Evolutionary conservation across 1,140 invertebrate species (phyloP), one percentile per base, ranked within the genome.

Genomic region (Propsilocerus akamusi): DNA sequence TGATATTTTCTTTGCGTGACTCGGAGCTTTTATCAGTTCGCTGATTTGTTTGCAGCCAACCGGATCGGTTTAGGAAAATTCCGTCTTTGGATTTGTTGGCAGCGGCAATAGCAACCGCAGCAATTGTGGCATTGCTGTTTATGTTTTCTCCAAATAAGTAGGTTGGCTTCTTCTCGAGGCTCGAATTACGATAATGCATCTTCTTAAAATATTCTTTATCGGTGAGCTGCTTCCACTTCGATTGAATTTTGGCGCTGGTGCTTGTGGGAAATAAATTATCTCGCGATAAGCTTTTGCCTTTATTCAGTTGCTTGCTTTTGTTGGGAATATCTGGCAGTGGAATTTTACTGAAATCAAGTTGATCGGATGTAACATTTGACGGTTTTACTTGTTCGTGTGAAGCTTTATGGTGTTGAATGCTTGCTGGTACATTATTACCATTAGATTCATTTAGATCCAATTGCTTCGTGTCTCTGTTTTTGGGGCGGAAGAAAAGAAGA

Each of bases 41-140:
- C 30, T 59, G 63, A 2, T 56, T 65, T 12, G 65, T 63, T 28
- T 65, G 63, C 8, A 65, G 63, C 63, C 63, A 65, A 23, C 63
- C 63, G 12, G 63, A 65, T 48, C 65, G 65, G 54, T 65, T 65
- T 0, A 65, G 49, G 30, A 57, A 65, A 28, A 65, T 65, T 46
- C 65, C 62, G 50, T 65, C 46, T n/a, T 50, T 34, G 23, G 48
- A 7, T 32, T 49, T 60, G 25, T 60, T 62, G 25, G 49, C 49
- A 12, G 51, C 46, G 0, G 58, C 58, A 0, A 54, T 54, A 5
- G 47, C 47, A n/a, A n/a, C n/a, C n/a, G n/a, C n/a, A n/a, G 52
- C n/a, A 63, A 60, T 2, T 56, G 55, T 0, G 46, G 48, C 26
- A 23, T 17, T 37, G 25, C 11, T 25, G 49, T 48, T 17, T 32